phyloP scores from a whole-genome alignment of 2,888 invertebrate species.

The Mythimna vitellina region DNA sequence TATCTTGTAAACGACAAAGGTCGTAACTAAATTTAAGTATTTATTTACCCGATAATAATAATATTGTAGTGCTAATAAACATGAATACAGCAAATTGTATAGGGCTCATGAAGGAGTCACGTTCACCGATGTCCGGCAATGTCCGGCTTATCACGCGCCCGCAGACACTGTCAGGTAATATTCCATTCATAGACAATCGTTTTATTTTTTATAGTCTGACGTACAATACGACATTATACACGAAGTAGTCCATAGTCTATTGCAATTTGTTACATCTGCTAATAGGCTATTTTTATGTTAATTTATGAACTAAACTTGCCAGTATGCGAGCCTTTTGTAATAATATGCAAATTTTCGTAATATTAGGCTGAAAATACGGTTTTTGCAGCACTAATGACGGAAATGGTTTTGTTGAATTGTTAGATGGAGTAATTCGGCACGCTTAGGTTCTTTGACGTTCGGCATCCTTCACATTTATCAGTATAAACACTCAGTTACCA shows the following conservation, averaged over 20 bases:
- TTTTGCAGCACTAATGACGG: slow-evolving; percentile 19
- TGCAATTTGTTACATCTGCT: slow-evolving; percentile 29
- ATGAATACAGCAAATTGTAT: slow-evolving; percentile 28
- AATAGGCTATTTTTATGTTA: slow-evolving; percentile 43
- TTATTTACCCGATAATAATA: slow-evolving; percentile 27
- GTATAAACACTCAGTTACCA: background rate
- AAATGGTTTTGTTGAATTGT: slow-evolving; percentile 16
- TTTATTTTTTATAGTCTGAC: slow-evolving; percentile 50
- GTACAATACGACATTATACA: slow-evolving; percentile 26
- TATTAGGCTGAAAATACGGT: slow-evolving; percentile 11
- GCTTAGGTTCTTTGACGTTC: background rate
- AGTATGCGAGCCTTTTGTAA: slow-evolving; percentile 24
- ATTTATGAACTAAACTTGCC: slow-evolving; percentile 33
- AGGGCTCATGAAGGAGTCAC: slow-evolving; percentile 57
- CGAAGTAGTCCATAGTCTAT: slow-evolving; percentile 18
- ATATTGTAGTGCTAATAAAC: slow-evolving; percentile 26
- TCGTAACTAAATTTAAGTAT: slow-evolving; percentile 20
- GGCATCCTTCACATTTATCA: too few species aligned
- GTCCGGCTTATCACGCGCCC: slow-evolving; percentile 53
- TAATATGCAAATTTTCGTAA: slow-evolving; percentile 30
- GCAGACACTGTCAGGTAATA: slow-evolving; percentile 43
- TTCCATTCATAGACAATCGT: slow-evolving; percentile 52
- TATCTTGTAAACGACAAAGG: background rate
- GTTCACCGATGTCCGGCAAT: slow-evolving; percentile 33
- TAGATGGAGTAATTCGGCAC: slow-evolving; percentile 10